Conservation (phyloP, 2,797 vertebrate species). For the Enteromius unitaeniatus region DNA sequence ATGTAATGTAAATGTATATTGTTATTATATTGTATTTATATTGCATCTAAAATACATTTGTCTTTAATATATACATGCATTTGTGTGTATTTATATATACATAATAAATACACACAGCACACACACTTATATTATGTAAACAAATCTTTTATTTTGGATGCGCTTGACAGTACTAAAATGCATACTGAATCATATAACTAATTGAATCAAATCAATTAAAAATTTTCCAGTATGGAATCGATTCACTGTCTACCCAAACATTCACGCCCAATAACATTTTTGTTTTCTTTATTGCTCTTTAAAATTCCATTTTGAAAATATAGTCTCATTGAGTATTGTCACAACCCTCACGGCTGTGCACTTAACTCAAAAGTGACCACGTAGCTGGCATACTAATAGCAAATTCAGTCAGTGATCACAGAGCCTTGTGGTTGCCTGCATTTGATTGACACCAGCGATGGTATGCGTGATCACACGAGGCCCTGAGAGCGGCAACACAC, state of each 20-base stretch:
- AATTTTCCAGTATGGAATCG: neutral
- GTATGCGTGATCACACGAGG: slow-evolving; percentile 77
- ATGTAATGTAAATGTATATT: too few relatives aligned
- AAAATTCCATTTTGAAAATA: slow-evolving; percentile 65
- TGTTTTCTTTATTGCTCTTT: slow-evolving; percentile 46
- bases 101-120: too few relatives aligned
- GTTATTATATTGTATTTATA: too few relatives aligned
- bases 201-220: neutral
- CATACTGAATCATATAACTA: neutral
- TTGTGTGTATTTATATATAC: too few relatives aligned
- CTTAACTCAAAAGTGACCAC: slow-evolving; percentile 52
- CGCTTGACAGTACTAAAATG: neutral
- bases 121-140: too few relatives aligned
- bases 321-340: slow-evolving; percentile 65
- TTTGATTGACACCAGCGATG: slow-evolving; percentile 62
- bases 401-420: slow-evolving; percentile 68
- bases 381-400: slow-evolving; percentile 74
- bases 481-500: slow-evolving; percentile 59
- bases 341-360: slow-evolving; percentile 56
- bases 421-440: slow-evolving; percentile 52
- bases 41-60: too few relatives aligned
- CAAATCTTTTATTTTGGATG: too few relatives aligned
- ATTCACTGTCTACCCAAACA: neutral
- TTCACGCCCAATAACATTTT: neutral
- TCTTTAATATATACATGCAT: too few relatives aligned